A percentile compares a stretch with the other conserved stretches of the same genome.
Evolutionary conservation across 2,888 invertebrate species (phyloP).

Genomic region (Erannis defoliaria): DNA sequence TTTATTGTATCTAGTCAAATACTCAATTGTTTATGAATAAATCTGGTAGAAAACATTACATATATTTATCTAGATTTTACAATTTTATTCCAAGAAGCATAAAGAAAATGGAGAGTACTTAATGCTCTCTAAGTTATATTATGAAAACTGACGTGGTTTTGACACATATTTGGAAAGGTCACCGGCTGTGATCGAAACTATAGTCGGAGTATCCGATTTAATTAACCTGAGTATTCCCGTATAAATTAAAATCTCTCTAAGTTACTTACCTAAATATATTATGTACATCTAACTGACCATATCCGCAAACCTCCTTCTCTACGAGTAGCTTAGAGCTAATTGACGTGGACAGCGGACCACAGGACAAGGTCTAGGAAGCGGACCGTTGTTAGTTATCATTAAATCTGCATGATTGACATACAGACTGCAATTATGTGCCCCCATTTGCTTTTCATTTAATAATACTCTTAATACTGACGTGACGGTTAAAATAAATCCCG

Average conservation of each 20-base stretch:
- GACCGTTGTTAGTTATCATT: slow-evolving; percentile 60
- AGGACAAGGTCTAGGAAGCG: slow-evolving; percentile 42
- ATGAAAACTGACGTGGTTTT: too few relatives aligned
- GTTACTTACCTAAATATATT: slow-evolving; percentile 2
- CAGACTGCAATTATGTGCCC: slow-evolving; percentile 57
- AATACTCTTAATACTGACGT: slow-evolving; percentile 50
- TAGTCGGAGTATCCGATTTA: too few relatives aligned
- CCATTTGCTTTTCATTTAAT: slow-evolving; percentile 42
- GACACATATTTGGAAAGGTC: too few relatives aligned
- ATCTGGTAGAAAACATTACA: too few relatives aligned
- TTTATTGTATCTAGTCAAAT: too few relatives aligned
- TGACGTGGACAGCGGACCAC: slow-evolving; percentile 40
- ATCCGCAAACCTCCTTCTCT: slow-evolving; percentile 35
- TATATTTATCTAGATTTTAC: too few relatives aligned
- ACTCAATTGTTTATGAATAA: too few relatives aligned
- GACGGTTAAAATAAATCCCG: slow-evolving; percentile 59
- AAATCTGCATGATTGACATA: slow-evolving; percentile 66
- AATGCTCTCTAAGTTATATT: slow-evolving; percentile 7
- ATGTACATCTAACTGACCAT: slow-evolving; percentile 31
- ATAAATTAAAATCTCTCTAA: too few relatives aligned
- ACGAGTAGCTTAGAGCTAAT: slow-evolving; percentile 25
- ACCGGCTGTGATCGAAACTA: too few relatives aligned
- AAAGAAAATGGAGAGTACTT: slow-evolving; percentile 28
- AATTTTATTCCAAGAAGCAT: background rate
- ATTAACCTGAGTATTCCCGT: too few relatives aligned